A percentile compares a stretch with the other conserved stretches of the same genome.
Conservation (phyloP, 2,113 vertebrate species). For the Neolamprologus ventralis region DNA sequence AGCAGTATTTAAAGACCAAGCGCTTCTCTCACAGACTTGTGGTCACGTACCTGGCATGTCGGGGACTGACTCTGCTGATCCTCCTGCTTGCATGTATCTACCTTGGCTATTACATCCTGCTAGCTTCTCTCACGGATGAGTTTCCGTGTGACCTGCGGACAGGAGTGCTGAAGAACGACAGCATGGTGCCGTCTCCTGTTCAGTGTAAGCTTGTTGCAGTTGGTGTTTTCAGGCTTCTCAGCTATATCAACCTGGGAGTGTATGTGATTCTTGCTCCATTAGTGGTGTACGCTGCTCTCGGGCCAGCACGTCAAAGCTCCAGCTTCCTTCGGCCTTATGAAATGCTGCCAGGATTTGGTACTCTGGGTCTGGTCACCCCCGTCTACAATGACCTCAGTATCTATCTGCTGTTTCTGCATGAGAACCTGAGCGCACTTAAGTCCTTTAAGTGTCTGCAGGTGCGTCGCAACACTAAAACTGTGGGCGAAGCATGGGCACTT, state of each 20-base stretch:
- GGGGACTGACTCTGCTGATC: conserved; percentile 75
- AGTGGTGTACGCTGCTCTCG: conserved; percentile 75
- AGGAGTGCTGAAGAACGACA: conserved; percentile 82
- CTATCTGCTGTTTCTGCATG: conserved; percentile 88
- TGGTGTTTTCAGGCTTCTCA: conserved; percentile 87
- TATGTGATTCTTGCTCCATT: conserved; percentile 76
- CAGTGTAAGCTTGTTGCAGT: conserved; percentile 93
- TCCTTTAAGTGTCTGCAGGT: conserved; percentile 90
- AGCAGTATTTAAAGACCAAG: conserved; percentile 92
- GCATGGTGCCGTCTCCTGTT: conserved; percentile 68
- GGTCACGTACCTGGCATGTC: conserved; percentile 80
- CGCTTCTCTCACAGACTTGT: conserved; percentile 73
- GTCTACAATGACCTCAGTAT: conserved; percentile 87
- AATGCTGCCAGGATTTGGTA: conserved; percentile 83
- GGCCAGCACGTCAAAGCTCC: conserved; percentile 74
- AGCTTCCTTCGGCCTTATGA: conserved; percentile 83
- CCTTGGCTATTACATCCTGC: conserved; percentile 85
- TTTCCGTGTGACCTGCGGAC: conserved; percentile 86
- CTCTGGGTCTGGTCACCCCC: conserved; percentile 74
- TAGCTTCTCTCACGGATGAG: conserved; percentile 84
- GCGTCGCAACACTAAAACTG: not conserved
- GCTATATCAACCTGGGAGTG: conserved; percentile 83
- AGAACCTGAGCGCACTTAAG: conserved; percentile 91
- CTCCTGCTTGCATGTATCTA: conserved; percentile 78
- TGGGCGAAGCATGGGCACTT: not conserved